phyloP scores from a whole-genome alignment of 2,113 vertebrate genomes.

The Oreotrochilus melanogaster region DNA sequence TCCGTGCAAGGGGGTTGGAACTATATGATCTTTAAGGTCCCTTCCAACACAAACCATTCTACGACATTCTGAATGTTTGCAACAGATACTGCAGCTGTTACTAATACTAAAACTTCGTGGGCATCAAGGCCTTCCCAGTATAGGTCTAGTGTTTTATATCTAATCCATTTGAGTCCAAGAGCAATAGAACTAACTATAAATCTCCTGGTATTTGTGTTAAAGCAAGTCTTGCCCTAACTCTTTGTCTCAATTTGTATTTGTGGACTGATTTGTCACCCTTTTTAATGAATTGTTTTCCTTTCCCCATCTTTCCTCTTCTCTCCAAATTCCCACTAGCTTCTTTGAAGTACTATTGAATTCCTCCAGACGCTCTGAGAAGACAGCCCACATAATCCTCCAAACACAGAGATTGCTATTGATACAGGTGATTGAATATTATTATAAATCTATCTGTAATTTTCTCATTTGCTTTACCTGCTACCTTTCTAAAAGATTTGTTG shows the following conservation, averaged over 20 bases:
- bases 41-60: no score
- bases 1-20: no score
- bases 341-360: background rate
- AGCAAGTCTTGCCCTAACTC: background rate
- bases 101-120: background rate
- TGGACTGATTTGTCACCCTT: background rate
- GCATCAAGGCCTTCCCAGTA: background rate
- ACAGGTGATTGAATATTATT: background rate
- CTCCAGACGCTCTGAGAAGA: background rate
- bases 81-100: background rate
- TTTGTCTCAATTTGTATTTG: background rate
- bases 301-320: background rate
- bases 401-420: background rate
- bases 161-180: background rate
- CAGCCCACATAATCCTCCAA: background rate
- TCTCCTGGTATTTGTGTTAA: background rate
- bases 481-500: slow-evolving; percentile 1
- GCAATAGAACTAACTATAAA: background rate
- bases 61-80: background rate
- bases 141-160: background rate
- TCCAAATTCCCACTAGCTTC: background rate
- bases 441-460: slow-evolving; percentile 15
- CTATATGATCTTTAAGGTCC: no score
- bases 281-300: slow-evolving; percentile 12
- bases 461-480: background rate